These are phyloP conservation scores for Rattus rattus DNA, from an alignment of 2,113 vertebrate genomes.

Conservation along the genomic window DNA sequence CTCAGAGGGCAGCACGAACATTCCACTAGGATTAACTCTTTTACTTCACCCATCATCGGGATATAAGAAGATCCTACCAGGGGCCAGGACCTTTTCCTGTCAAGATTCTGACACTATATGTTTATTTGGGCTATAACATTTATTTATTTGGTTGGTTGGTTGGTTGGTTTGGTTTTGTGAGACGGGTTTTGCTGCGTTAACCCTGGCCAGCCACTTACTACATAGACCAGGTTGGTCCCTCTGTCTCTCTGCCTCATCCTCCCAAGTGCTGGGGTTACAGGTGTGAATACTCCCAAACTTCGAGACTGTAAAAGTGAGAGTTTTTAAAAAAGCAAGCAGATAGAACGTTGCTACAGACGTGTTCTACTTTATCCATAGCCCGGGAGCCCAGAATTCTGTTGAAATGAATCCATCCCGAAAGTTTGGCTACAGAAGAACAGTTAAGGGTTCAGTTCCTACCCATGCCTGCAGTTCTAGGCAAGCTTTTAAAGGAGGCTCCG, in stretches of 20 bases:
- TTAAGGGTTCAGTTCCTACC: neutral
- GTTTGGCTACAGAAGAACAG: neutral
- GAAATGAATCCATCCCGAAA: neutral
- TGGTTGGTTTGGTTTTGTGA: neutral
- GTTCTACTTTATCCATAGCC: neutral
- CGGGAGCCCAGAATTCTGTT: neutral
- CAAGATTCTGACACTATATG: conserved; percentile 59
- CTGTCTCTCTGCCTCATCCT: neutral
- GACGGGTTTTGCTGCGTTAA: neutral
- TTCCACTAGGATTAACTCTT: neutral
- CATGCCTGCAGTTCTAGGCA: neutral
- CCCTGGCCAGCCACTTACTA: neutral
- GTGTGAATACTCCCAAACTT: neutral
- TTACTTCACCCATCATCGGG: conserved; percentile 47
- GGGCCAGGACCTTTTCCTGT: conserved; percentile 20
- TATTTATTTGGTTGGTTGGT: neutral
- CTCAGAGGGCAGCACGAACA: conserved; percentile 22
- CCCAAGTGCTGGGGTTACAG: neutral
- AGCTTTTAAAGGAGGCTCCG: neutral
- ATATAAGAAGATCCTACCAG: conserved; percentile 47
- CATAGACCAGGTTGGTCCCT: neutral
- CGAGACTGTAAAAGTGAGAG: neutral
- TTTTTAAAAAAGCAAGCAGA: neutral
- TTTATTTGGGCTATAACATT: conserved; percentile 48
- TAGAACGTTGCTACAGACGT: neutral